phyloP scores from a whole-genome alignment of 2,113 vertebrate genomes.

The Poeciliopsis occidentalis region DNA sequence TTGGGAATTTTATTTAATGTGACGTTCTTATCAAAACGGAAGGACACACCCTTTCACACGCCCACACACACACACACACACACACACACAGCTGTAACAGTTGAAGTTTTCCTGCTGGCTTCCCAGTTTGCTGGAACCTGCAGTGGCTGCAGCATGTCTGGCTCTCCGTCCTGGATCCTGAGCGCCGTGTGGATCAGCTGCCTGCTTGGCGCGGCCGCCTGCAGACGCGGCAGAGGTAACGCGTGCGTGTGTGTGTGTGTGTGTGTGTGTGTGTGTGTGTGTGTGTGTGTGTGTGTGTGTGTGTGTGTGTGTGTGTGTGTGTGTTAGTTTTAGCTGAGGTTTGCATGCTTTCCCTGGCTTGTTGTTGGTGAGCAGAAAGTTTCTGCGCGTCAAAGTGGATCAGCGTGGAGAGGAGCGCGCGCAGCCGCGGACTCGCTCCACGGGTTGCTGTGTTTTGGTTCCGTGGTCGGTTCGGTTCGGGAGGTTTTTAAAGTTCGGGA shows the following conservation, averaged over 20 bases:
- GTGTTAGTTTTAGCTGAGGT: not conserved
- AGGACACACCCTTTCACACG: slow-evolving; percentile 50
- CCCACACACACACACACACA: slow-evolving; percentile 21
- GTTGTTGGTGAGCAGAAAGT: not conserved
- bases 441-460: not conserved
- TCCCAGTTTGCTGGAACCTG: slow-evolving; percentile 23
- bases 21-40: slow-evolving; percentile 56
- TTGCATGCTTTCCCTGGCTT: not conserved
- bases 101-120: slow-evolving; percentile 46
- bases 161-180: slow-evolving; percentile 37
- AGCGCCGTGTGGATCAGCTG: slow-evolving; percentile 39
- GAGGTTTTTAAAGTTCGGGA: too few relatives aligned
- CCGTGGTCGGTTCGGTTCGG: too few relatives aligned
- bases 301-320: not conserved
- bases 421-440: too few relatives aligned
- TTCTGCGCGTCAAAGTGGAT: slow-evolving; percentile 47
- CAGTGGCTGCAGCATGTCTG: slow-evolving; percentile 40
- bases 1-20: slow-evolving; percentile 7
- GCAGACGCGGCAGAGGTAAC: slow-evolving; percentile 52
- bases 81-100: slow-evolving; percentile 42
- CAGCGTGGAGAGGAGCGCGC: not conserved
- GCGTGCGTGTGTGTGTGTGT: not conserved
- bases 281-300: not conserved
- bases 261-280: not conserved
- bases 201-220: slow-evolving; percentile 10